Evolutionary conservation across 2,888 invertebrate species (phyloP).

Genomic region (Villa cingulata): DNA sequence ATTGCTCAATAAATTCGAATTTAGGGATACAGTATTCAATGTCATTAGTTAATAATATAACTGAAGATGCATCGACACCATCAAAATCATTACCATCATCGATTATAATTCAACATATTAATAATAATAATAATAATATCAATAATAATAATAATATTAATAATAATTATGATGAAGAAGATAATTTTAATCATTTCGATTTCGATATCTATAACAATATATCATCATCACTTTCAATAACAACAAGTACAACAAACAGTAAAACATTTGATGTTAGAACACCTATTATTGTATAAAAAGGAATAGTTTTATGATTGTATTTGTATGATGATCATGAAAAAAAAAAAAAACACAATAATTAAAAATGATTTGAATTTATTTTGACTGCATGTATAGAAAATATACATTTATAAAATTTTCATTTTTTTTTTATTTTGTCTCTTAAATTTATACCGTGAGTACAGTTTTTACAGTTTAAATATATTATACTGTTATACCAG

Average conservation of each 20-base stretch:
- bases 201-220: background rate
- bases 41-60: slow-evolving; percentile 18
- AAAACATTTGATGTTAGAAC: slow-evolving; percentile 32
- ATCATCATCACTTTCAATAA: slow-evolving; percentile 12
- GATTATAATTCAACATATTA: slow-evolving; percentile 14
- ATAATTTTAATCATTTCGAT: slow-evolving; percentile 23
- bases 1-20: slow-evolving; percentile 33
- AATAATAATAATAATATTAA: slow-evolving; percentile 12
- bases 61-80: slow-evolving; percentile 16
- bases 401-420: too few relatives aligned
- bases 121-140: slow-evolving; percentile 17
- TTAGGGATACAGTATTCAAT: slow-evolving; percentile 19
- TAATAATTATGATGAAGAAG: slow-evolving; percentile 23
- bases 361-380: too few relatives aligned
- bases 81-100: slow-evolving; percentile 3
- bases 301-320: too few relatives aligned
- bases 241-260: slow-evolving; percentile 26
- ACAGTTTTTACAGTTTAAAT: too few relatives aligned
- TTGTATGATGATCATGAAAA: background rate
- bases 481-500: too few relatives aligned
- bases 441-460: too few relatives aligned
- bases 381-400: too few relatives aligned
- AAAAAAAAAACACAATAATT: background rate
- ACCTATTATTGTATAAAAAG: slow-evolving; percentile 29
- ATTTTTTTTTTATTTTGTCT: too few relatives aligned